A percentile compares a stretch with the other conserved stretches of the same genome.
phyloP scores from a whole-genome alignment of 1,140 invertebrate genomes.

The Ladona fulva region DNA sequence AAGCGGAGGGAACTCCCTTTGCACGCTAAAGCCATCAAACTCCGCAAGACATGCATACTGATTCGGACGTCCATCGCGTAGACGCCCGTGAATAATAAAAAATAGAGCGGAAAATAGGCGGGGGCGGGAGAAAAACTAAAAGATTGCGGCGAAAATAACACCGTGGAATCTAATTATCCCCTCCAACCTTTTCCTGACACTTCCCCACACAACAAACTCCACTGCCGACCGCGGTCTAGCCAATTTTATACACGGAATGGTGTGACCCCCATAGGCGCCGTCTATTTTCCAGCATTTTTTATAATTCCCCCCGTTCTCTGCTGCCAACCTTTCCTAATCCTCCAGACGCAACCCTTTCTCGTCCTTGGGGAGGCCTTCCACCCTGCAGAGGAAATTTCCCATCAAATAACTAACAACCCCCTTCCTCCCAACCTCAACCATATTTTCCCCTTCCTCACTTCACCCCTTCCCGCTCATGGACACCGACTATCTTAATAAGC shows the following conservation, averaged over 20 bases:
- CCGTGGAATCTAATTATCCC: not conserved
- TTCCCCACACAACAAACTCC: not conserved
- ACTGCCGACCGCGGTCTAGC: not conserved
- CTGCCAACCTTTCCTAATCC: not conserved
- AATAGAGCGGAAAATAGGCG: not conserved
- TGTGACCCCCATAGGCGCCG: not conserved
- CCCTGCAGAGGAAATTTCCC: not conserved
- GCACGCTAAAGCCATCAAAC: not conserved
- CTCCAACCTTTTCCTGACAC: not conserved
- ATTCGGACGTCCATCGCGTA: not conserved
- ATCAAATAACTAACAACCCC: not conserved
- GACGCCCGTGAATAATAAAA: not conserved
- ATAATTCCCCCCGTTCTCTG: not conserved
- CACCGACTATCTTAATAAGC: not conserved
- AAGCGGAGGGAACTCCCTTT: not conserved
- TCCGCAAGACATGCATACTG: not conserved
- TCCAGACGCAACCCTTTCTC: not conserved
- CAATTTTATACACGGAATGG: not conserved
- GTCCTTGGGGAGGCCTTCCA: not conserved
- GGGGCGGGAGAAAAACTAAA: not conserved
- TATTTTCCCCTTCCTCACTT: not conserved
- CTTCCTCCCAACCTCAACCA: not conserved
- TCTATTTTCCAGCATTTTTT: not conserved
- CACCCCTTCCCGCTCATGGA: not conserved
- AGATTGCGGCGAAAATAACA: not conserved